Percentiles rank a stretch among this genome's conserved stretches.
Evolutionary conservation across 2,888 invertebrate genomes (phyloP).

Genomic region (Cheilosia impressa): DNA sequence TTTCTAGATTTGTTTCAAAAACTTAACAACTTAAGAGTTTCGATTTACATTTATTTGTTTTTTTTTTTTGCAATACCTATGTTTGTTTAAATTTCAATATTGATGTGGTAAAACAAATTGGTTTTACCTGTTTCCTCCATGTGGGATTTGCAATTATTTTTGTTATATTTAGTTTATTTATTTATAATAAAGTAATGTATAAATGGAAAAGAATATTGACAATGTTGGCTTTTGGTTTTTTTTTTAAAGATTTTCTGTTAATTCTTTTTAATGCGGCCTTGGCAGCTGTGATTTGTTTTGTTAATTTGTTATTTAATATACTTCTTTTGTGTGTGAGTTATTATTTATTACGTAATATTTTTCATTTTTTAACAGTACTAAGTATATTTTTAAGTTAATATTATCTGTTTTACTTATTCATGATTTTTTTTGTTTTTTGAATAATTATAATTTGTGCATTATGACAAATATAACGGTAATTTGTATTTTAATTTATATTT

Average conservation of each 20-base stretch:
- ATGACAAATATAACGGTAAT: conserved; percentile 77
- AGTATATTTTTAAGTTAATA: conserved; percentile 73
- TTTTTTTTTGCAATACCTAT: conserved; percentile 15
- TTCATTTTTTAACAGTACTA: conserved; percentile 70
- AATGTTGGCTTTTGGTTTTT: conserved; percentile 17
- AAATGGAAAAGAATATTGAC: conserved; percentile 56
- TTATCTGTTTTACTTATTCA: conserved; percentile 57
- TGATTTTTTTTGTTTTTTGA: conserved; percentile 25
- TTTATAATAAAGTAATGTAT: conserved; percentile 52
- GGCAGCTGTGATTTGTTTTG: conserved; percentile 32
- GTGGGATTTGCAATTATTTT: conserved; percentile 29
- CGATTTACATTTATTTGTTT: conserved; percentile 37
- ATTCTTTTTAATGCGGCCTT: conserved; percentile 39
- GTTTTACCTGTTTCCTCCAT: conserved; percentile 37
- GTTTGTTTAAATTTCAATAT: conserved; percentile 41
- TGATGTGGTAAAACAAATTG: conserved; percentile 70
- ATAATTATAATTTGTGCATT: conserved; percentile 77
- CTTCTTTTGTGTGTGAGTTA: conserved; percentile 46
- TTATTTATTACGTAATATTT: conserved; percentile 69
- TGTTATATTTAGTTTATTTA: conserved; percentile 45
- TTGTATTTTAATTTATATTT: conserved; percentile 68
- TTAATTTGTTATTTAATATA: conserved; percentile 31
- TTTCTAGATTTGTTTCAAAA: conserved; percentile 68
- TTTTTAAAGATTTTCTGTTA: conserved; percentile 4
- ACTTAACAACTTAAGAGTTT: conserved; percentile 72